Percentiles rank a stretch among this genome's conserved stretches.
These are phyloP conservation scores for Hypotaenidia okinawae DNA, from an alignment of 2,797 vertebrate species.

Conservation along the genomic window DNA sequence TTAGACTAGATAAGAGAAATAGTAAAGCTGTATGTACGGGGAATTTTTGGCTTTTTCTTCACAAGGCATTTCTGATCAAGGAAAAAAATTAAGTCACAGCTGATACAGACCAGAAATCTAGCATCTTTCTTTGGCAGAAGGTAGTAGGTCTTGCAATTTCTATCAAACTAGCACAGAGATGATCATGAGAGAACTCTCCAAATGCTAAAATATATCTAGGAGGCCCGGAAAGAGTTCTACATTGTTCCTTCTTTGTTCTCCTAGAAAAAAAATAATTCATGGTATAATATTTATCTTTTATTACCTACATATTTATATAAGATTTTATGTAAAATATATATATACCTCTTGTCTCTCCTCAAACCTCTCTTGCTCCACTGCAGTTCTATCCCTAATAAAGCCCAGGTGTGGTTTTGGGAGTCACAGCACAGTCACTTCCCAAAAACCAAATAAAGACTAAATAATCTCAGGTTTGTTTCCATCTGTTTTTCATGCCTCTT, in stretches of 20 bases:
- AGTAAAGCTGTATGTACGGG: background rate
- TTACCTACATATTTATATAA: background rate
- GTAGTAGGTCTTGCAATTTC: background rate
- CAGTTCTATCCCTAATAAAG: background rate
- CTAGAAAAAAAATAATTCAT: background rate
- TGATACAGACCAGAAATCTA: background rate
- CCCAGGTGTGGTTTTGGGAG: background rate
- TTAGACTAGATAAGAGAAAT: background rate
- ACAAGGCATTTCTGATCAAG: background rate
- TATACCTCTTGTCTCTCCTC: background rate
- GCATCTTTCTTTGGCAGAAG: background rate
- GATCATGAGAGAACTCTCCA: background rate
- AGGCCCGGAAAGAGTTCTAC: background rate
- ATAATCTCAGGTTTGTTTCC: background rate
- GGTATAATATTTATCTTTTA: background rate
- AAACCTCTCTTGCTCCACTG: background rate
- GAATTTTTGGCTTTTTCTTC: background rate
- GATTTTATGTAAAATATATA: background rate
- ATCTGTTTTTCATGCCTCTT: background rate
- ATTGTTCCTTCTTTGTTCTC: background rate
- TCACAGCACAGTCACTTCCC: fast-evolving
- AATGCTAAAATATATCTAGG: background rate
- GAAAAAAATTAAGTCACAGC: background rate
- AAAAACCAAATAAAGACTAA: background rate
- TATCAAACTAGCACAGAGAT: background rate